Evolutionary conservation across 2,113 vertebrate species (phyloP), one percentile per base, ranked within the genome.

Genomic region (Rhinopomastus cyanomelas): DNA sequence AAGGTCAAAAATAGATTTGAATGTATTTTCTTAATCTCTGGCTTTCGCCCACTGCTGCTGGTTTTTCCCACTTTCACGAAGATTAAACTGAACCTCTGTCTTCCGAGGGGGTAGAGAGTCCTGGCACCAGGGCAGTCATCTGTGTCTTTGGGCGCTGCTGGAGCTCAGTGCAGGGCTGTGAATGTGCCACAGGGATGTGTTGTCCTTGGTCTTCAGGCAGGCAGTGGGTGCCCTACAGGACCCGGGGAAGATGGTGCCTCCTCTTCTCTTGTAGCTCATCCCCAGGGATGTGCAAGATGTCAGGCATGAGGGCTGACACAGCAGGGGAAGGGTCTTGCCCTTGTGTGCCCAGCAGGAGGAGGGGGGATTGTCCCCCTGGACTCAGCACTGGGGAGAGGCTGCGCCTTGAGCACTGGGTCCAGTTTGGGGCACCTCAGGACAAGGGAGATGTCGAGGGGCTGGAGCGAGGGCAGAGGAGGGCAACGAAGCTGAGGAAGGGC

Each of bases 11-110:
- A 37, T 5, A 32, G 11, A 32, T 25, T 96, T 94, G 95, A 96
- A 96, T 96, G 91, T 96, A 97, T 97, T 97, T 97, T 97, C 93
- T 96, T 94, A 93, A 97, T 93, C 59, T 81, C 39, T 81, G 76
- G 17, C 71, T 96, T 96, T 90, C 88, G 88, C 67, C 62, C 94
- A 92, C 71, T 88, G 29, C 55, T 94, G 78, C 87, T 95, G 76
- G 59, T 95, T 42, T 93, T 94, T 79, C 81, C 66, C 91, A 79
- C 59, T 87, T 87, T 79, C 84, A 61, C 79, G 66, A 94, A 62
- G 71, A 94, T 85, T 96, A 93, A 92, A 96, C 36, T 81, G 66
- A 59, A 73, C 32, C 81, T 57, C 27, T n/a, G 90, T 76, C 81
- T 92, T 88, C 66, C 27, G 84, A 79, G 68, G 93, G 59, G 46